These are phyloP conservation scores for Nibea coibor DNA, from an alignment of 2,113 vertebrate genomes.

Conservation along the genomic window DNA sequence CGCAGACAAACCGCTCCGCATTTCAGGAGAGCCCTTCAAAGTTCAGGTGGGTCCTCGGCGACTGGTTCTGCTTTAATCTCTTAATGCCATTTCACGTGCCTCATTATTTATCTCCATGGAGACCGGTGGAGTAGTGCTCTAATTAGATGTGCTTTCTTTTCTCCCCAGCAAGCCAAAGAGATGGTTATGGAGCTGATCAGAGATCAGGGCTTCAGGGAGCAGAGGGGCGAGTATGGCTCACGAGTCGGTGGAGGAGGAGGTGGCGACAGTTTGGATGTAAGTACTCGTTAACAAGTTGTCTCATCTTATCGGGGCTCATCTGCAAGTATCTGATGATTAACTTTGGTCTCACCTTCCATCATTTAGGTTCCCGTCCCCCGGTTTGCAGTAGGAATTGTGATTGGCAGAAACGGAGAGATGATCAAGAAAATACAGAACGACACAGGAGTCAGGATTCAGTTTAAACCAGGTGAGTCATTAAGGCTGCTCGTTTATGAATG, in stretches of 20 bases:
- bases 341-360: not conserved
- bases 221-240: conserved; percentile 96
- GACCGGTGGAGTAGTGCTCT: not conserved
- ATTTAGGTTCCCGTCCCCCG: conserved; percentile 94
- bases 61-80: not conserved
- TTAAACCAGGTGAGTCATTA: conserved; percentile 91
- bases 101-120: not conserved
- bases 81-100: not conserved
- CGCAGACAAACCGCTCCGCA: conserved; percentile 97
- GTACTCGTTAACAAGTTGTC: conserved; percentile 61
- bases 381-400: conserved; percentile 98
- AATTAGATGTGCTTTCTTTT: conserved; percentile 4
- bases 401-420: conserved; percentile 98
- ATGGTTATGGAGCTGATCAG: conserved; percentile 99
- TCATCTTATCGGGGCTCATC: not conserved
- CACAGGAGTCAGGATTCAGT: conserved; percentile 97
- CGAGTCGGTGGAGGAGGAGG: conserved; percentile 85
- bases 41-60: conserved; percentile 87
- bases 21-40: conserved; percentile 98
- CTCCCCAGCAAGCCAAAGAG: conserved; percentile 96
- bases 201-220: conserved; percentile 98
- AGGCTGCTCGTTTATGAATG: not conserved
- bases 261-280: conserved; percentile 92
- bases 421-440: conserved; percentile 99
- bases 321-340: not conserved